Conservation (phyloP, 2,797 vertebrate genomes). For the Podargus strigoides region DNA sequence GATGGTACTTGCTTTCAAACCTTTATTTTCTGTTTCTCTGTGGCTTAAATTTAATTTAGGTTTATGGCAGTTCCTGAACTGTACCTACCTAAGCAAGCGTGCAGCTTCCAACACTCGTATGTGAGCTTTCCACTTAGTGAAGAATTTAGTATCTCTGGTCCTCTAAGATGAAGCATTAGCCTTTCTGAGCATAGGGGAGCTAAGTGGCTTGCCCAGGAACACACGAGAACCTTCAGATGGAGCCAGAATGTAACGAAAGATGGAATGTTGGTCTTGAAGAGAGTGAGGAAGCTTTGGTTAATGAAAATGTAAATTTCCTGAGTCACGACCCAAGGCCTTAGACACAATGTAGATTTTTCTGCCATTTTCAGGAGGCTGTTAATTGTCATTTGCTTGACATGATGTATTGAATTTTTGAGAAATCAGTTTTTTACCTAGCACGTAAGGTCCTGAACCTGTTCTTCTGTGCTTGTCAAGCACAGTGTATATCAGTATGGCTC, state of each 20-base stretch:
- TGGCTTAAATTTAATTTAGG: neutral
- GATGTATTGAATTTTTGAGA: neutral
- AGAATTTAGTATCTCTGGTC: neutral
- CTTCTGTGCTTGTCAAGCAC: neutral
- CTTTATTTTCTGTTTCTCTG: neutral
- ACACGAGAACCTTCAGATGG: neutral
- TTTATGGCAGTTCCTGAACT: neutral
- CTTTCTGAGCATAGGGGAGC: neutral
- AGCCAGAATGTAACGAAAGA: neutral
- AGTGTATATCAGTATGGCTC: neutral
- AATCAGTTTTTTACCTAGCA: neutral
- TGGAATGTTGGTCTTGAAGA: neutral
- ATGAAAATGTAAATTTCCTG: neutral
- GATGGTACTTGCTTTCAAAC: conserved; percentile 82
- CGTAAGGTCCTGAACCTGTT: neutral
- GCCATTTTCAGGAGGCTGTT: neutral
- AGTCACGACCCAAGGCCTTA: neutral
- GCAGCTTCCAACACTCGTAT: neutral
- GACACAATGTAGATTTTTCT: neutral
- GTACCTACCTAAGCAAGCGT: neutral
- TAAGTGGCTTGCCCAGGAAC: neutral
- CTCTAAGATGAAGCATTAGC: neutral
- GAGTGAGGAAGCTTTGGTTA: neutral
- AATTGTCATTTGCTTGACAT: rapidly evolving
- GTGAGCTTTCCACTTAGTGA: neutral